Evolutionary conservation across 2,113 vertebrate genomes (phyloP).

Genomic region (Sturnira hondurensis): DNA sequence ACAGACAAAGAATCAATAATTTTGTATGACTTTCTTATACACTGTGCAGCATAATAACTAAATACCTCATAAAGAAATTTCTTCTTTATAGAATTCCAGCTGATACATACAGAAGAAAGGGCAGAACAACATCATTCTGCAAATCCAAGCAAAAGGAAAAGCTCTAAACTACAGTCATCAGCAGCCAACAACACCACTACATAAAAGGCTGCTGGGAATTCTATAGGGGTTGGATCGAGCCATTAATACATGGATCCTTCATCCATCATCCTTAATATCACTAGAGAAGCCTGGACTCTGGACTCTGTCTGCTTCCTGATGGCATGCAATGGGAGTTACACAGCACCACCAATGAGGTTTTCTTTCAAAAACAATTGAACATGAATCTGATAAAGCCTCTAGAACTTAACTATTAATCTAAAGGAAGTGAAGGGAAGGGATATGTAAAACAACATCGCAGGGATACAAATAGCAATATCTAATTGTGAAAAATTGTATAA

Average conservation of each 20-base stretch:
- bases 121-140: neutral
- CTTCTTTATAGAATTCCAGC: neutral
- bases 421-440: neutral
- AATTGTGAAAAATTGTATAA: neutral
- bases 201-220: neutral
- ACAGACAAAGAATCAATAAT: neutral
- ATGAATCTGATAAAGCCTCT: neutral
- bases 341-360: neutral
- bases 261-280: neutral
- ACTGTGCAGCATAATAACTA: neutral
- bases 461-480: neutral
- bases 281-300: neutral
- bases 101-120: neutral
- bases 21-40: neutral
- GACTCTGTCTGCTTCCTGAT: neutral
- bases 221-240: neutral
- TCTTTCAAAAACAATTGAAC: neutral
- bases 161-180: fast-evolving
- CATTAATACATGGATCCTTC: neutral
- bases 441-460: neutral
- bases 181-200: neutral
- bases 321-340: no score
- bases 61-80: neutral
- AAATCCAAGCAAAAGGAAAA: neutral
- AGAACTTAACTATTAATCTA: neutral